Evolutionary conservation across 2,113 vertebrate genomes (phyloP).

Genomic region (Abramis brama): DNA sequence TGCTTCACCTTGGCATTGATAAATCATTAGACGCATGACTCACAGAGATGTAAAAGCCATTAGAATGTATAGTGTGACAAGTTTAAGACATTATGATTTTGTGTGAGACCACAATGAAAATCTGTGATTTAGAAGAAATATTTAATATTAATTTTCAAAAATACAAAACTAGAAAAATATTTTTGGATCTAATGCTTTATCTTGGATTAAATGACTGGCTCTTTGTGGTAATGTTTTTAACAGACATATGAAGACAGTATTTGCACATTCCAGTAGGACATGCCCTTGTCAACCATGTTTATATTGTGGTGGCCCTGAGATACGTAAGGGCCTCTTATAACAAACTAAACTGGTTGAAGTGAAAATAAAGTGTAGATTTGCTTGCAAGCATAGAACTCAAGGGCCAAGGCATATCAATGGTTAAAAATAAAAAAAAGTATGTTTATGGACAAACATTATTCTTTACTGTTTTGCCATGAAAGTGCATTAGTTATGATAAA

Average conservation of each 20-base stretch:
- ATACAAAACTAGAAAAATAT: not conserved
- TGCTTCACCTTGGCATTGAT: not conserved
- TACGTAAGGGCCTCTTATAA: not conserved
- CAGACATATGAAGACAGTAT: slow-evolving; percentile 5
- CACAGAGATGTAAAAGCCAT: not conserved
- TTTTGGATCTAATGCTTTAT: not conserved
- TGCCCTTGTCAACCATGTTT: slow-evolving; percentile 34
- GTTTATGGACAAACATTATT: slow-evolving; percentile 2
- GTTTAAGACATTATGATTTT: not conserved
- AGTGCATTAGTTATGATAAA: not conserved
- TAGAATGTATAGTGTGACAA: not conserved
- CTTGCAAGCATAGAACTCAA: not conserved
- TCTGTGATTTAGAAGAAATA: not conserved
- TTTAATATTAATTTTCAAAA: not conserved
- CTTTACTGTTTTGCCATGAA: not conserved
- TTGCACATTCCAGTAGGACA: slow-evolving; percentile 28
- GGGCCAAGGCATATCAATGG: not conserved
- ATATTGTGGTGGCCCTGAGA: slow-evolving; percentile 8
- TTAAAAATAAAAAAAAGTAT: not conserved
- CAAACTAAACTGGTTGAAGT: slow-evolving; percentile 2
- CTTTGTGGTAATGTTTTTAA: slow-evolving; percentile 11
- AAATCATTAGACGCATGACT: slow-evolving; percentile 3
- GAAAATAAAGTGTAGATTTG: not conserved
- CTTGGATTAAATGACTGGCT: not conserved
- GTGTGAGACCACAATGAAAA: not conserved